Percentiles rank a stretch among this genome's conserved stretches.
These are phyloP conservation scores for Naso thynnoides DNA, from an alignment of 2,797 vertebrate species.

Conservation along the genomic window DNA sequence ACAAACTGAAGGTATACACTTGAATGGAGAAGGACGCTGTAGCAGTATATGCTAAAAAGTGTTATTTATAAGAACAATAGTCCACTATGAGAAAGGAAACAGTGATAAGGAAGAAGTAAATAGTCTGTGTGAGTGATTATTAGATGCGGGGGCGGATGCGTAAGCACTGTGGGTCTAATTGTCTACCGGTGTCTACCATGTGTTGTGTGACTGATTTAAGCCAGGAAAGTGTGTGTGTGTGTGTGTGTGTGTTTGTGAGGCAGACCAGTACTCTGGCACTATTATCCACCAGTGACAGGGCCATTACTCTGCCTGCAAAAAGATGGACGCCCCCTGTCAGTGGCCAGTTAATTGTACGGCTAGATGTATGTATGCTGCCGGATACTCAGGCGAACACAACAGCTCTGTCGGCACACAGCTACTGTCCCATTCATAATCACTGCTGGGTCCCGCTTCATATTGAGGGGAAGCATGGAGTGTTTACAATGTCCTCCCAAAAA, in stretches of 20 bases:
- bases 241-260: conserved; percentile 79
- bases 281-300: conserved; percentile 96
- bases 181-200: conserved; percentile 76
- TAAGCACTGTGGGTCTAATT: conserved; percentile 86
- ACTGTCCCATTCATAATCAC: conserved; percentile 89
- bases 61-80: conserved; percentile 1
- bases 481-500: conserved; percentile 82
- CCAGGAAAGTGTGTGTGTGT: conserved; percentile 71
- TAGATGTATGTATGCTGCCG: conserved; percentile 92
- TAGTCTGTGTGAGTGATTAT: conserved; percentile 16
- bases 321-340: conserved; percentile 97
- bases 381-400: conserved; percentile 90
- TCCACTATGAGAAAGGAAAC: conserved; percentile 11
- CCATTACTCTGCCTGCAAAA: conserved; percentile 94
- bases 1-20: neutral
- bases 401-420: conserved; percentile 84
- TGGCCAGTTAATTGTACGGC: conserved; percentile 94
- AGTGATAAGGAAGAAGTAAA: conserved; percentile 18
- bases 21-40: neutral
- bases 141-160: conserved; percentile 55
- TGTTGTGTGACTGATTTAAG: conserved; percentile 78
- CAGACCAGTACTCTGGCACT: conserved; percentile 86
- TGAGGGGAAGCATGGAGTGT: conserved; percentile 84
- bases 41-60: conserved; percentile 1
- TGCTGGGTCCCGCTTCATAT: conserved; percentile 77